Evolutionary conservation across 2,888 invertebrate species (phyloP).

Genomic region (Nemotelus pantherinus): DNA sequence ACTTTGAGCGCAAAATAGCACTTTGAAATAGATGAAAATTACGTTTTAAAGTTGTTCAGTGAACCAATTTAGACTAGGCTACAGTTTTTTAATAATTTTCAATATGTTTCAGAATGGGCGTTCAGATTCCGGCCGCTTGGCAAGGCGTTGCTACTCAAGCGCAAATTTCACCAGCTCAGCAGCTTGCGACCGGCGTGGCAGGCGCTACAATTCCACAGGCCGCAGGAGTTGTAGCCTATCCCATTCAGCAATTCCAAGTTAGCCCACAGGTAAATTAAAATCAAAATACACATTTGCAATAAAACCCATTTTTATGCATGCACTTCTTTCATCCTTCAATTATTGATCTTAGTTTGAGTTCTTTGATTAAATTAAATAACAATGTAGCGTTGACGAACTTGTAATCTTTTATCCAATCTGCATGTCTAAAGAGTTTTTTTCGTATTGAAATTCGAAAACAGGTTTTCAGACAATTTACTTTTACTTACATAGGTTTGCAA

Average conservation of each 20-base stretch:
- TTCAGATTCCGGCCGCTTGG: slow-evolving; percentile 83
- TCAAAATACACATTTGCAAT: slow-evolving; percentile 1
- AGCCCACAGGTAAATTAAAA: slow-evolving; percentile 65
- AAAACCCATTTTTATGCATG: slow-evolving; percentile 12
- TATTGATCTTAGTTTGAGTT: not conserved
- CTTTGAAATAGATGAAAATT: not conserved
- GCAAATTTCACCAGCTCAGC: slow-evolving; percentile 74
- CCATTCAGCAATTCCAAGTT: slow-evolving; percentile 93
- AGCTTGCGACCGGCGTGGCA: slow-evolving; percentile 74
- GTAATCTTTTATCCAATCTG: too few relatives aligned
- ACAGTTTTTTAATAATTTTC: not conserved
- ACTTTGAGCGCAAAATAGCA: not conserved
- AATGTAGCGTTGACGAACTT: too few relatives aligned
- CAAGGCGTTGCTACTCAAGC: slow-evolving; percentile 79
- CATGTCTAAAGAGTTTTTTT: too few relatives aligned
- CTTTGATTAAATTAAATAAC: too few relatives aligned
- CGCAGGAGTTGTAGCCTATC: slow-evolving; percentile 86
- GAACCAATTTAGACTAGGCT: not conserved
- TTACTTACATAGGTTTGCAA: too few relatives aligned
- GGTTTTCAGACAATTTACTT: too few relatives aligned
- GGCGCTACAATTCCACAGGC: slow-evolving; percentile 79
- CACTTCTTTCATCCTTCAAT: slow-evolving; percentile 14
- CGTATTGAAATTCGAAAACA: too few relatives aligned
- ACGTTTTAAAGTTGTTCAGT: not conserved
- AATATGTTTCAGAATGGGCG: slow-evolving; percentile 74